Evolutionary conservation across 2,888 invertebrate genomes (phyloP).

Genomic region (Amphipoea lucens): DNA sequence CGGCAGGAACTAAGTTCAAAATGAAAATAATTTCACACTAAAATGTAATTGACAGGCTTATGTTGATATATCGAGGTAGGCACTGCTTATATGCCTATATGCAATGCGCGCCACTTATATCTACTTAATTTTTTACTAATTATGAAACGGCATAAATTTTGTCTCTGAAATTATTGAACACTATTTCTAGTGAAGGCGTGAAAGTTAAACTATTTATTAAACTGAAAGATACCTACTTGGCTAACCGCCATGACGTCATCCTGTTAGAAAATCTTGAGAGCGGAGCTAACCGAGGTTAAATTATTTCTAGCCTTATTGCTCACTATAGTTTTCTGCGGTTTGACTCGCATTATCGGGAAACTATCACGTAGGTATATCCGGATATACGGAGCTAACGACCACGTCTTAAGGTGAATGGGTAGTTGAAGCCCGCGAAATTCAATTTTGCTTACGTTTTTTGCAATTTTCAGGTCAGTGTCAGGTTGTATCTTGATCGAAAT

Average conservation of each 20-base stretch:
- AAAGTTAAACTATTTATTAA: slow-evolving; percentile 33
- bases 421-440: too few relatives aligned
- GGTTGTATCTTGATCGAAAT: too few relatives aligned
- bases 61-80: too few relatives aligned
- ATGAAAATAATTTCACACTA: too few relatives aligned
- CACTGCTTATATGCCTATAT: too few relatives aligned
- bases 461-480: too few relatives aligned
- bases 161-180: not conserved
- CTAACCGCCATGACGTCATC: slow-evolving; percentile 15
- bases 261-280: slow-evolving; percentile 34
- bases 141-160: not conserved
- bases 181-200: slow-evolving; percentile 11
- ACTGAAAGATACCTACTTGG: slow-evolving; percentile 33
- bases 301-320: slow-evolving; percentile 15
- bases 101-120: not conserved
- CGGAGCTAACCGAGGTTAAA: slow-evolving; percentile 14
- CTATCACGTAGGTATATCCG: not conserved
- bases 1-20: too few relatives aligned
- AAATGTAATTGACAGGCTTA: too few relatives aligned
- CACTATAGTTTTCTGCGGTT: not conserved
- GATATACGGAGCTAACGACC: too few relatives aligned
- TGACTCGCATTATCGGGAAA: not conserved
- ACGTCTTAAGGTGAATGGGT: too few relatives aligned
- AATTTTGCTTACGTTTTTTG: too few relatives aligned
- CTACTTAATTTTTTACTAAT: not conserved